Conservation (phyloP, 2,888 invertebrate genomes). For the Macrophya alboannulata region DNA sequence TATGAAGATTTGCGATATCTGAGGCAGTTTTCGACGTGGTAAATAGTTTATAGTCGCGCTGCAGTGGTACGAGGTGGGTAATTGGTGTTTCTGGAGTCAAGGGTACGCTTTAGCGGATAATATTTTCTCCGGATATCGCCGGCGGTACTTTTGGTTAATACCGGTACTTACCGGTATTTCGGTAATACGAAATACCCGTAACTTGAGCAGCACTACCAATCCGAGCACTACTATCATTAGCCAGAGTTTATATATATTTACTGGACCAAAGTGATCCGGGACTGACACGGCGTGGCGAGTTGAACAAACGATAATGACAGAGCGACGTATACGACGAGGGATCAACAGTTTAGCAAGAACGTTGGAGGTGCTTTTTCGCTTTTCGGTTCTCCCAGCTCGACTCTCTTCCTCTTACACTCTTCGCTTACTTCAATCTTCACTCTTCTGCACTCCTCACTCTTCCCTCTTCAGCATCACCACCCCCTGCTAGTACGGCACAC, state of each 20-base stretch:
- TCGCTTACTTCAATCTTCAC: neutral
- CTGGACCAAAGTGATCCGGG: slow-evolving; percentile 46
- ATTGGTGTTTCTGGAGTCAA: slow-evolving; percentile 3
- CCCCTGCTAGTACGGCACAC: neutral
- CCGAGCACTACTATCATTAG: slow-evolving; percentile 39
- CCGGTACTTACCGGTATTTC: slow-evolving; percentile 51
- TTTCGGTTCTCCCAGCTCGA: slow-evolving; percentile 9
- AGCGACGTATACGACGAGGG: slow-evolving; percentile 41
- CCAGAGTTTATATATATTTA: slow-evolving; percentile 47
- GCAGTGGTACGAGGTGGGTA: neutral
- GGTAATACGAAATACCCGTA: slow-evolving; percentile 49
- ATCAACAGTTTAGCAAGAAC: slow-evolving; percentile 56
- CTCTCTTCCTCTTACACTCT: neutral
- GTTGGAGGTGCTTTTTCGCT: slow-evolving; percentile 53
- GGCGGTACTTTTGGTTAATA: slow-evolving; percentile 31
- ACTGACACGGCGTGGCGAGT: slow-evolving; percentile 53
- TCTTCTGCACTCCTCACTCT: neutral
- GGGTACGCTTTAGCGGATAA: slow-evolving; percentile 32
- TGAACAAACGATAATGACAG: slow-evolving; percentile 56
- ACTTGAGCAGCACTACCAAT: slow-evolving; percentile 25
- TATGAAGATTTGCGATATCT: slow-evolving; percentile 3
- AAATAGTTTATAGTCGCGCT: slow-evolving; percentile 8
- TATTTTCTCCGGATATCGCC: slow-evolving; percentile 22
- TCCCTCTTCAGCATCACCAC: slow-evolving; percentile 27
- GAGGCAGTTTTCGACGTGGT: neutral